Evolutionary conservation across 2,888 invertebrate species (phyloP), one percentile per base, ranked within the genome.

Genomic region (Caenorhabditis sulstoni): DNA sequence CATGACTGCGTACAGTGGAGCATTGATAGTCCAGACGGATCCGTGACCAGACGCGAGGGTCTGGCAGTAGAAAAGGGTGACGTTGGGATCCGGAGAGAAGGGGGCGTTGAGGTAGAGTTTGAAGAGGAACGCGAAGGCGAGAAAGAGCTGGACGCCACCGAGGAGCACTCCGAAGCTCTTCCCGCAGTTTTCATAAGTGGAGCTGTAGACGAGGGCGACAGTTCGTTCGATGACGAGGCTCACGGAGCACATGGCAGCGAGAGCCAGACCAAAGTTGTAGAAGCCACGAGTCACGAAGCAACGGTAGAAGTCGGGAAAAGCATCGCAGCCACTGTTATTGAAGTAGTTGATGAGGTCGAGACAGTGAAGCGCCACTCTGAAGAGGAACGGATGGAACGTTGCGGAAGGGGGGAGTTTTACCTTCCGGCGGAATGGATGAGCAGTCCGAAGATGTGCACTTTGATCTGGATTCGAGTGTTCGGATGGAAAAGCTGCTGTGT

Each of bases 11-110:
- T 77, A 77, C 0, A 77, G 22, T n/a, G 62, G 77, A 45, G 70
- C 68, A 37, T 77, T 77, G n/a, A 77, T 77, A 18, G 65, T 70
- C 77, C 77, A 77, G 18, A 77, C 77, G 29, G 77, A 70, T 44
- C 70, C 77, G n/a, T 58, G 58, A 22, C 70, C 70, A 23, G 65
- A 65, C 47, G 77, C 64, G 11, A 77, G 59, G 0, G 77, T 77
- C 55, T 77, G 64, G 22, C 77, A 77, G 50, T 77, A 77, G 47
- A 70, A 77, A 4, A 77, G 50, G 8, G 59, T 59, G n/a, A 70
- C 57, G 55, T 62, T 50, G 4, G 57, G 37, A 7, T 41, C 47
- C 16, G 77, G 77, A 29, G 55, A 35, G 49, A 77, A 77, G 2
- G 77, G 52, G n/a, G 77, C 70, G 45, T 77, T 59, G 41, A 70